Conservation (phyloP, 2,113 vertebrate genomes). For the Aphelocoma coerulescens region DNA sequence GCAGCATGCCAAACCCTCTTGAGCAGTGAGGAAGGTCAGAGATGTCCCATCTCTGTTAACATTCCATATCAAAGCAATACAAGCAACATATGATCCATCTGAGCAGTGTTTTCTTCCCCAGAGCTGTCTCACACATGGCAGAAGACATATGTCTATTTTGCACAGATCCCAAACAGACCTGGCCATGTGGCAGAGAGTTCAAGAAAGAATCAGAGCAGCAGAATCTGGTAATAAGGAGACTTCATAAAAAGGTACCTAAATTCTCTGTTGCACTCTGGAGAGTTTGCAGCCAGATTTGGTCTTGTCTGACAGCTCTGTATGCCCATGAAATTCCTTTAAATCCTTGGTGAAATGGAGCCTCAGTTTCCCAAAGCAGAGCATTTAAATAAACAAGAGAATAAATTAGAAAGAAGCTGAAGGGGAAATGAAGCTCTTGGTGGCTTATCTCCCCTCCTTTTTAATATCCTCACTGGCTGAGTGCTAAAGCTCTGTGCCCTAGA, state of each 20-base stretch:
- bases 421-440: constrained; percentile 53
- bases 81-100: neutral
- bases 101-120: neutral
- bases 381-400: constrained; percentile 53
- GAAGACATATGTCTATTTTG: neutral
- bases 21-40: neutral
- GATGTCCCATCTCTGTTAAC: neutral
- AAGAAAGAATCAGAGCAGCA: neutral
- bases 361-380: constrained; percentile 24
- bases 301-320: neutral
- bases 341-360: neutral
- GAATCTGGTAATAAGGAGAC: neutral
- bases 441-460: constrained; percentile 56
- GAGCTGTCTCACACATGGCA: neutral
- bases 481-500: constrained; percentile 32
- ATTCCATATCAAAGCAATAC: neutral
- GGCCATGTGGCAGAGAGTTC: neutral
- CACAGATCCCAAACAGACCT: neutral
- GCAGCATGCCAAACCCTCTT: neutral
- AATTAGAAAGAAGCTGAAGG: constrained; percentile 51
- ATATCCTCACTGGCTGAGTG: constrained; percentile 51
- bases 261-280: neutral
- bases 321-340: constrained; percentile 3
- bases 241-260: neutral
- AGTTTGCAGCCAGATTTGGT: neutral